A percentile compares a stretch with the other conserved stretches of the same genome.
Evolutionary conservation across 2,797 vertebrate genomes (phyloP).

Genomic region (Muscicapa striata): DNA sequence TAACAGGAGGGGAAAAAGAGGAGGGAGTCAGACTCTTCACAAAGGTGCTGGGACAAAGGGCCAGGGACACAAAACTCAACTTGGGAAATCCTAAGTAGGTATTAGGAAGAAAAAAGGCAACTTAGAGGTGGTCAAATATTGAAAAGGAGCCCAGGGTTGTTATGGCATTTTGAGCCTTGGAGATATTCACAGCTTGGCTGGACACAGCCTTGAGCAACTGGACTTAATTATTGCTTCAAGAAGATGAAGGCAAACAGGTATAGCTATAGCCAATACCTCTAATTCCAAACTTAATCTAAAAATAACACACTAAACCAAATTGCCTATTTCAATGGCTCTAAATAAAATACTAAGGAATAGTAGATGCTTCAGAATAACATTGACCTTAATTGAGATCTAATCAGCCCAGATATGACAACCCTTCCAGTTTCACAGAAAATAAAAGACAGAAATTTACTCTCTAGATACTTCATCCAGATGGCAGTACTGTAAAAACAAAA

Average conservation of each 20-base stretch:
- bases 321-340: not conserved
- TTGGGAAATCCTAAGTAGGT: not conserved
- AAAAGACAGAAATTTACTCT: not conserved
- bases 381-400: not conserved
- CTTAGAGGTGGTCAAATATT: accelerated
- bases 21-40: not conserved
- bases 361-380: not conserved
- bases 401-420: not conserved
- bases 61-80: not conserved
- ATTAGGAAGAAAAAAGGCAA: not conserved
- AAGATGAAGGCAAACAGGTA: not conserved
- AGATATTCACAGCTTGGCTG: not conserved
- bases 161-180: not conserved
- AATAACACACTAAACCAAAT: not conserved
- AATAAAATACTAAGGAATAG: not conserved
- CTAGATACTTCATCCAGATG: not conserved
- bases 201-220: not conserved
- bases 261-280: not conserved
- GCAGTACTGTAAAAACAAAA: not conserved
- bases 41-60: not conserved
- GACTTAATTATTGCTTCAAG: not conserved
- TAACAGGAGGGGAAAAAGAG: not conserved
- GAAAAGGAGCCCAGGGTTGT: not conserved
- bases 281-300: not conserved
- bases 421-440: not conserved